Conservation (phyloP, 2,888 invertebrate genomes). For the Margaritifera margaritifera region DNA sequence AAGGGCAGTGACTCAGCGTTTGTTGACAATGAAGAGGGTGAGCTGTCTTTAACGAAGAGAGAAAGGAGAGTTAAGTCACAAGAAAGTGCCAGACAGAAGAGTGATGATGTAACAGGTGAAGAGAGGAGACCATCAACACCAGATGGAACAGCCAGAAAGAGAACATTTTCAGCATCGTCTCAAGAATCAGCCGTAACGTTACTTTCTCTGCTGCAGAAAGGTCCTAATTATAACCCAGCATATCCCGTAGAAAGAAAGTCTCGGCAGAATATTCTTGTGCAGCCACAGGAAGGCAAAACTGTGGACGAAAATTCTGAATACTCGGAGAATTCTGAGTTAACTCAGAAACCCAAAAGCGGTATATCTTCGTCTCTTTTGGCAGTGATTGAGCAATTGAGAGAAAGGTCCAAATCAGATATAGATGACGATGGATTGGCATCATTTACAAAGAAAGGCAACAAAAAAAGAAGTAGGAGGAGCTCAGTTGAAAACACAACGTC, state of each 20-base stretch:
- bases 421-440: constrained; percentile 28
- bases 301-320: background rate
- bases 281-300: background rate
- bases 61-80: too few relatives aligned
- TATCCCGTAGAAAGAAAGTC: constrained; percentile 29
- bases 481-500: constrained; percentile 43
- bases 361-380: constrained; percentile 71
- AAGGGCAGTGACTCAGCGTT: too few relatives aligned
- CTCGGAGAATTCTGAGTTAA: background rate
- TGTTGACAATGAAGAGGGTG: too few relatives aligned
- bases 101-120: background rate
- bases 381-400: constrained; percentile 70
- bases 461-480: constrained; percentile 37
- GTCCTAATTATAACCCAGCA: constrained; percentile 54
- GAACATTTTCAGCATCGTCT: background rate
- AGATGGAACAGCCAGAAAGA: constrained; percentile 5
- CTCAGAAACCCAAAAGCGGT: constrained; percentile 46
- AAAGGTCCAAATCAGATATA: constrained; percentile 52
- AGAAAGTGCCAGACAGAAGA: constrained; percentile 3
- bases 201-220: constrained; percentile 57
- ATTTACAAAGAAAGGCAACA: constrained; percentile 29
- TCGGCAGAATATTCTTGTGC: background rate
- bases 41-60: too few relatives aligned
- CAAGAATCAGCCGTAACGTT: constrained; percentile 55
- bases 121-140: background rate